Evolutionary conservation across 23 tunicate species (phyloP).

Genomic region (Styela plicata): DNA sequence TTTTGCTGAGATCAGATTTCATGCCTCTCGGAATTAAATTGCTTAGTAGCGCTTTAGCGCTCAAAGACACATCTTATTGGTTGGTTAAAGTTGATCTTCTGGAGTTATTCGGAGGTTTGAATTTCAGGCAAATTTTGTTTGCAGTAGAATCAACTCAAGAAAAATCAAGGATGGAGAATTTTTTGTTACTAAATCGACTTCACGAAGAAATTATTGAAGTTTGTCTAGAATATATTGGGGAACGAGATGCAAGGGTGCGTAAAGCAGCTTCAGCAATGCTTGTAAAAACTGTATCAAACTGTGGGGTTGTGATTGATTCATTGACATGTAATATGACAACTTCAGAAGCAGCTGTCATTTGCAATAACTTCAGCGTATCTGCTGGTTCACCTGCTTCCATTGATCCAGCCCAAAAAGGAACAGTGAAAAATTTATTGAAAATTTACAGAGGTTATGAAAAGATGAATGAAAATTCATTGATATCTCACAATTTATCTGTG

Average conservation of each 20-base stretch:
- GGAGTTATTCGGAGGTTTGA: slow-evolving; percentile 41
- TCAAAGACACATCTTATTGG: slow-evolving; percentile 58
- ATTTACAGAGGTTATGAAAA: slow-evolving; percentile 55
- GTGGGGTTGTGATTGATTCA: slow-evolving; percentile 8
- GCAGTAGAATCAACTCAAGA: slow-evolving; percentile 6
- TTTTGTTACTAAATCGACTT: not conserved
- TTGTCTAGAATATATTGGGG: slow-evolving; percentile 34
- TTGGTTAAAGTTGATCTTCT: slow-evolving; percentile 54
- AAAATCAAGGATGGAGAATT: not conserved
- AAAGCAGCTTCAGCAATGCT: slow-evolving; percentile 42
- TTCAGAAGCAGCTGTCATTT: slow-evolving; percentile 12
- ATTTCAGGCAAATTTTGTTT: slow-evolving; percentile 46
- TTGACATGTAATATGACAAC: slow-evolving; percentile 13
- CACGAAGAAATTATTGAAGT: slow-evolving; percentile 16
- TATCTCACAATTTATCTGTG: slow-evolving; percentile 39
- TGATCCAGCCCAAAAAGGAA: slow-evolving; percentile 2
- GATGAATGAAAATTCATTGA: not conserved
- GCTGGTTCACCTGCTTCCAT: not conserved
- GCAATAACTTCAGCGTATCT: not conserved
- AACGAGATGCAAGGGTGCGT: slow-evolving; percentile 51
- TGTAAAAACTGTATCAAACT: slow-evolving; percentile 11
- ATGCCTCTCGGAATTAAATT: slow-evolving; percentile 33
- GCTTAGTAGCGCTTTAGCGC: slow-evolving; percentile 13
- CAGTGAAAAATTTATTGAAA: slow-evolving; percentile 60
- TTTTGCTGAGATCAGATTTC: slow-evolving; percentile 13